phyloP scores from a whole-genome alignment of 2,888 invertebrate species.

The Thera obeliscata region DNA sequence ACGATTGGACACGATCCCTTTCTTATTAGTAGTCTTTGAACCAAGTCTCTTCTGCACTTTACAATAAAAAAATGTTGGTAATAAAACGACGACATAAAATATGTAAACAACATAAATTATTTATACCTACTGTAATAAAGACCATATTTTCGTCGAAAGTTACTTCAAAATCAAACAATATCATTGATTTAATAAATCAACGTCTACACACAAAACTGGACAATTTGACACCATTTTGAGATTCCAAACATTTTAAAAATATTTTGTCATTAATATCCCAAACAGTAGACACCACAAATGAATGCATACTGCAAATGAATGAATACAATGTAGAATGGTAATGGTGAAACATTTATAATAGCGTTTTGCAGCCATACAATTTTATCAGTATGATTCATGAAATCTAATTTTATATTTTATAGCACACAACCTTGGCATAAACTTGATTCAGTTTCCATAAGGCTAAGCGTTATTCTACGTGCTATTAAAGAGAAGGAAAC shows the following conservation, averaged over 20 bases:
- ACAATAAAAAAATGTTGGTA: conserved; percentile 45
- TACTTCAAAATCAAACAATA: conserved; percentile 5
- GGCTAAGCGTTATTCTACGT: conserved; percentile 65
- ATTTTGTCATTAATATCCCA: conserved; percentile 33
- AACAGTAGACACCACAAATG: conserved; percentile 28
- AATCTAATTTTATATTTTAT: conserved; percentile 48
- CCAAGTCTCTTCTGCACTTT: conserved; percentile 57
- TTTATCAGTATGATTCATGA: conserved; percentile 27
- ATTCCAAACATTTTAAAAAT: conserved; percentile 43
- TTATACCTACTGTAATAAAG: conserved; percentile 34
- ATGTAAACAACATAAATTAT: conserved; percentile 44
- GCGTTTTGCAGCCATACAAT: conserved; percentile 18
- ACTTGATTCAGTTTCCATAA: conserved; percentile 65
- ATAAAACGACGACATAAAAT: conserved; percentile 42
- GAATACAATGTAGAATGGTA: conserved; percentile 20
- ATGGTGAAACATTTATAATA: conserved; percentile 8
- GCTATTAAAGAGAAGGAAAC: conserved; percentile 56
- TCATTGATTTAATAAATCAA: conserved; percentile 5
- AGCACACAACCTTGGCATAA: conserved; percentile 79
- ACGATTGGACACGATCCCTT: conserved; percentile 64
- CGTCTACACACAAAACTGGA: conserved; percentile 37
- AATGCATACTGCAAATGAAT: conserved; percentile 31
- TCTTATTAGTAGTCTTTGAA: conserved; percentile 61
- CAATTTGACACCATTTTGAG: conserved; percentile 44
- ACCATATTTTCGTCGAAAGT: conserved; percentile 35